phyloP scores from a whole-genome alignment of 1,140 invertebrate species.

The Drosophila bocqueti region DNA sequence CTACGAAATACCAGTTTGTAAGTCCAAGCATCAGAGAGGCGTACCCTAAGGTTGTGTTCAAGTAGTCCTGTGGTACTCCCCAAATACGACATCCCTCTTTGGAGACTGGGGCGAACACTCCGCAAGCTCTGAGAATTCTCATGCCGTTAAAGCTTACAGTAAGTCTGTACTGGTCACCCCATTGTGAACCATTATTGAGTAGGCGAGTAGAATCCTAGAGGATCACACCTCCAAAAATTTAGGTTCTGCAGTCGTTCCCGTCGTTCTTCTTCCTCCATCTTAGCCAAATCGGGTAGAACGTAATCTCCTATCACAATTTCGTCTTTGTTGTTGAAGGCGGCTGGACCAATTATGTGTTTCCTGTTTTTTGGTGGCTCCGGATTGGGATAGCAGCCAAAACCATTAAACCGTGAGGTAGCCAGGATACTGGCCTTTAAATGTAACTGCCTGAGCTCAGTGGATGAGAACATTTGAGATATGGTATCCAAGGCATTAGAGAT shows the following conservation, averaged over 20 bases:
- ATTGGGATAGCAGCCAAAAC: neutral
- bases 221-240: slow-evolving; percentile 7
- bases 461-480: no score
- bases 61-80: no score
- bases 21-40: no score
- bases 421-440: slow-evolving; percentile 8
- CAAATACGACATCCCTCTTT: no score
- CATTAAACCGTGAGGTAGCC: slow-evolving; percentile 3
- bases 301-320: slow-evolving; percentile 2
- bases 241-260: neutral
- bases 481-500: no score
- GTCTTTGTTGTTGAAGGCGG: slow-evolving; percentile 1
- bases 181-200: no score
- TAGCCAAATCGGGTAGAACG: neutral
- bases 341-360: neutral
- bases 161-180: neutral
- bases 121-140: neutral
- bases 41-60: no score
- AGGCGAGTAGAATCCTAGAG: neutral
- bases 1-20: no score
- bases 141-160: neutral
- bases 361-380: slow-evolving; percentile 3
- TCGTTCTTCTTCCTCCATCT: neutral
- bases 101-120: neutral
- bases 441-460: neutral